Percentiles rank a stretch among this genome's conserved stretches.
Evolutionary conservation across 2,888 invertebrate species (phyloP).

Genomic region (Anaspis maculata): DNA sequence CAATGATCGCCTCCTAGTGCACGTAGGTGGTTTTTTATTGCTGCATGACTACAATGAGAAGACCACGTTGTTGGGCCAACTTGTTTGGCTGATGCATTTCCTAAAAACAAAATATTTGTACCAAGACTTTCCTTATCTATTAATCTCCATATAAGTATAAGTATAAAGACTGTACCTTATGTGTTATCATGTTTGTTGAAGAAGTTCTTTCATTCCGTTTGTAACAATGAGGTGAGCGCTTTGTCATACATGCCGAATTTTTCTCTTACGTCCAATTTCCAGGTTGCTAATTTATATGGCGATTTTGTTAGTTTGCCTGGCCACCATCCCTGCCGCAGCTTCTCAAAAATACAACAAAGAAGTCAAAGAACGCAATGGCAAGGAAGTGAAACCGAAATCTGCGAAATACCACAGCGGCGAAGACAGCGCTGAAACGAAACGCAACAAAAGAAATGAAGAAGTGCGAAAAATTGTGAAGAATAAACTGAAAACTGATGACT

Average conservation of each 20-base stretch:
- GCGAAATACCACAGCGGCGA: constrained; percentile 1
- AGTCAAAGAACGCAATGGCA: neutral
- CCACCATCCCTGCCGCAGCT: no score
- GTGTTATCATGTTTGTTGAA: neutral
- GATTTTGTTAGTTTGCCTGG: constrained; percentile 8
- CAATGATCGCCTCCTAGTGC: constrained; percentile 1
- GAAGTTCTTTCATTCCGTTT: no score
- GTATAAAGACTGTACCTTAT: neutral
- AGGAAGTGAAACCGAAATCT: neutral
- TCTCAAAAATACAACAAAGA: no score
- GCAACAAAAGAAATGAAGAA: constrained; percentile 1
- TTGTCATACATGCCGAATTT: neutral
- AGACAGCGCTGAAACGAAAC: neutral
- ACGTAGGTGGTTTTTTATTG: constrained; percentile 3
- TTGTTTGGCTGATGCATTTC: no score
- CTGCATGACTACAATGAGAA: constrained; percentile 1
- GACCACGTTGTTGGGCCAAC: no score
- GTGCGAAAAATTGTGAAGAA: neutral
- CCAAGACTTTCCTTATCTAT: no score
- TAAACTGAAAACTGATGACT: no score
- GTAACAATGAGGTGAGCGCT: neutral
- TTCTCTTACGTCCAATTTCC: neutral
- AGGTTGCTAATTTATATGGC: constrained; percentile 6
- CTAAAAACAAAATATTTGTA: no score
- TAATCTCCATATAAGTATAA: neutral